A percentile compares a stretch with the other conserved stretches of the same genome.
These are phyloP conservation scores for Todiramphus chloris DNA, from an alignment of 2,113 vertebrate genomes.

Conservation along the genomic window DNA sequence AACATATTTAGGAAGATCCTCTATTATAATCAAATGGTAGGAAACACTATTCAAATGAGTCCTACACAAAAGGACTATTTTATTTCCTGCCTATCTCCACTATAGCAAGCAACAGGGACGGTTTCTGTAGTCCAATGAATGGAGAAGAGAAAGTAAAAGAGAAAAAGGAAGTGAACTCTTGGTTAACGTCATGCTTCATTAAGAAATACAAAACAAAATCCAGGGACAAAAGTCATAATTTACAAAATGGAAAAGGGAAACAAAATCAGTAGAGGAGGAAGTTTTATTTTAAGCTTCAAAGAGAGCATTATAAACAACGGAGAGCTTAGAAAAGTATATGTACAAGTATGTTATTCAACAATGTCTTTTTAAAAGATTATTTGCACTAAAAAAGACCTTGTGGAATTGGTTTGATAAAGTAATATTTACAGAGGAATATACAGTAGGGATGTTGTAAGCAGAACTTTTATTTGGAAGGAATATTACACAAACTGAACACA, in stretches of 20 bases:
- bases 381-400: conserved; percentile 45
- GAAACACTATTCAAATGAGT: neutral
- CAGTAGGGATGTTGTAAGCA: conserved; percentile 56
- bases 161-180: conserved; percentile 7
- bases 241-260: conserved; percentile 61
- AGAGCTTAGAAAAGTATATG: conserved; percentile 65
- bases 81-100: conserved; percentile 32
- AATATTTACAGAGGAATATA: conserved; percentile 72
- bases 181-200: neutral
- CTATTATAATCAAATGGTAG: neutral
- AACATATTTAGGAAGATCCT: neutral
- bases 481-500: conserved; percentile 65
- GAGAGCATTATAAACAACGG: conserved; percentile 62
- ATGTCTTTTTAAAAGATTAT: conserved; percentile 29
- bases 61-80: neutral
- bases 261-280: conserved; percentile 60
- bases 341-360: conserved; percentile 56
- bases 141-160: conserved; percentile 1
- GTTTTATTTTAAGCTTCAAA: conserved; percentile 70
- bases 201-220: conserved; percentile 28
- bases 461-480: conserved; percentile 73
- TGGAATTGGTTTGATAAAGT: conserved; percentile 32
- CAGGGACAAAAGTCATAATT: conserved; percentile 21
- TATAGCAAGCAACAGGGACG: neutral
- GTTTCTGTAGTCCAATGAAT: neutral